Conservation (phyloP, 2,888 invertebrate species). For the Agrotis puta region DNA sequence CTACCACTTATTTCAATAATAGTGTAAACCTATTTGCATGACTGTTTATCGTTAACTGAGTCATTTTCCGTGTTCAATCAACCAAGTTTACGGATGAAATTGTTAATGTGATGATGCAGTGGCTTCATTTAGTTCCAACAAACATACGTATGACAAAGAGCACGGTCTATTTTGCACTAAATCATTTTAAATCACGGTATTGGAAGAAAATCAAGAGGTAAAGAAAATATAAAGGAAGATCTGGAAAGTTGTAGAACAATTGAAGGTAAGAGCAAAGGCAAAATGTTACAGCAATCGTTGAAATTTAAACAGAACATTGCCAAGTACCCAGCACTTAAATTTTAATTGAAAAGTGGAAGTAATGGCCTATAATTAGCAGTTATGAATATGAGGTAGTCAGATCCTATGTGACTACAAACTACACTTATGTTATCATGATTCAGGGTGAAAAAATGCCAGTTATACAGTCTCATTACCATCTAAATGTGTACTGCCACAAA, state of each 20-base stretch:
- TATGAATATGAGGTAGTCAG: neutral
- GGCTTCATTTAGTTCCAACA: conserved; percentile 17
- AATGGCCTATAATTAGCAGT: neutral
- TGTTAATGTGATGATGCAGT: conserved; percentile 3
- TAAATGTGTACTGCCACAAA: neutral
- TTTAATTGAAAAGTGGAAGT: neutral
- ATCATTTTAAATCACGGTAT: neutral
- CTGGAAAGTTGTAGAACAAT: neutral
- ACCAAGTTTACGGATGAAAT: conserved; percentile 14
- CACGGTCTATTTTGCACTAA: neutral
- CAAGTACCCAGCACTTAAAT: neutral
- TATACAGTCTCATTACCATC: neutral
- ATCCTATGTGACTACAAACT: neutral
- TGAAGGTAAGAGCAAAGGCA: neutral
- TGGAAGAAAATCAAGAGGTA: neutral
- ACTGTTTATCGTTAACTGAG: conserved; percentile 23
- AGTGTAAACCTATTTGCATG: conserved; percentile 25
- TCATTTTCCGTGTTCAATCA: conserved; percentile 50
- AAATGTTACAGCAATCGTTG: neutral
- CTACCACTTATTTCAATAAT: conserved; percentile 15
- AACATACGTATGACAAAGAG: neutral
- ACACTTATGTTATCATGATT: neutral
- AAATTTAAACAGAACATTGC: neutral
- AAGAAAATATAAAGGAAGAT: too few relatives aligned
- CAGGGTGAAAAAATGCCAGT: neutral